These are phyloP conservation scores for Macrostomum lignano DNA, from an alignment of 1,140 invertebrate genomes.

Conservation along the genomic window DNA sequence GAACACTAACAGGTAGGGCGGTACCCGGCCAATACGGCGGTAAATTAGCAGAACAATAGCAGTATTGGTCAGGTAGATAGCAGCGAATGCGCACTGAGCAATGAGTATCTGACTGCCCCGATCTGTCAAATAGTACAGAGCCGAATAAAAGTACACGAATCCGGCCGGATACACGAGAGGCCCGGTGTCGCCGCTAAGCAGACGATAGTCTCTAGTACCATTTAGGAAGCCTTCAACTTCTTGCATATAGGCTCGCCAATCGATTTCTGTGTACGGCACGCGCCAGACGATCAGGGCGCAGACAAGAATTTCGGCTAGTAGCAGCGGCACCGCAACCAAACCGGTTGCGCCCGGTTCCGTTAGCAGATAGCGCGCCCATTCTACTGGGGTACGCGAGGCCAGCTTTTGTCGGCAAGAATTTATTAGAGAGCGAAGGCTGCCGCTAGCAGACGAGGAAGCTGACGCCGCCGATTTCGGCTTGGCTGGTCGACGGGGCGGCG, in stretches of 20 bases:
- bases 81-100: constrained; percentile 67
- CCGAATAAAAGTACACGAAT: constrained; percentile 65
- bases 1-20: constrained; percentile 61
- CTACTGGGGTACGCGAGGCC: too few relatives aligned
- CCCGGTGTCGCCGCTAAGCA: constrained; percentile 57
- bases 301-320: too few relatives aligned
- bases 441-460: too few relatives aligned
- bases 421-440: too few relatives aligned
- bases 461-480: too few relatives aligned
- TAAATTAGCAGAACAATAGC: constrained; percentile 55
- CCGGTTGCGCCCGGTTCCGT: too few relatives aligned
- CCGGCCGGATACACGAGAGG: constrained; percentile 81
- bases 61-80: constrained; percentile 49
- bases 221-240: constrained; percentile 81
- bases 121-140: constrained; percentile 54
- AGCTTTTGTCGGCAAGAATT: too few relatives aligned
- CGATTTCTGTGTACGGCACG: constrained; percentile 95
- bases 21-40: constrained; percentile 37
- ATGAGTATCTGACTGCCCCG: constrained; percentile 45
- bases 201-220: constrained; percentile 60
- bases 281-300: too few relatives aligned
- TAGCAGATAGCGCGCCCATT: too few relatives aligned
- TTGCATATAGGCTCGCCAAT: constrained; percentile 94
- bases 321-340: too few relatives aligned
- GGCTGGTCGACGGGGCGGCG: too few relatives aligned